These are phyloP conservation scores for Leucopternis melanops DNA, from an alignment of 2,113 vertebrate genomes.

Conservation along the genomic window DNA sequence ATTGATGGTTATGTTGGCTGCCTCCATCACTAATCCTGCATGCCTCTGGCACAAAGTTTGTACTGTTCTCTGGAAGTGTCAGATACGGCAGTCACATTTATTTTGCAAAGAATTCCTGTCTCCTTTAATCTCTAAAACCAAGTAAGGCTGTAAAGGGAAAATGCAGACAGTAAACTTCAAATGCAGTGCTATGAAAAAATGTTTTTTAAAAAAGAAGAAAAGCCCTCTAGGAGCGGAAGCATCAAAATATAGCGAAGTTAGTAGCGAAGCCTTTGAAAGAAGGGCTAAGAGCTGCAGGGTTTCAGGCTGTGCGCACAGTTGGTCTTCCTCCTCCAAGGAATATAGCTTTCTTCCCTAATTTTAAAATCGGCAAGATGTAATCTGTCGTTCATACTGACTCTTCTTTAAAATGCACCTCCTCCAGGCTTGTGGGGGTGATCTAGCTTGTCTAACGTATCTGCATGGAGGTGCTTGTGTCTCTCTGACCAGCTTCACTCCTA, in stretches of 20 bases:
- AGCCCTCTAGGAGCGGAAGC: not conserved
- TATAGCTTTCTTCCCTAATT: not conserved
- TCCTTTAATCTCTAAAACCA: constrained; percentile 38
- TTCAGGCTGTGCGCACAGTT: not conserved
- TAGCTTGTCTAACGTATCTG: not conserved
- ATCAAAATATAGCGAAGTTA: not conserved
- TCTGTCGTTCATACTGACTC: not conserved
- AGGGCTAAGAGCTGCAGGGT: not conserved
- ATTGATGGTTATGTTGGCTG: constrained; percentile 22
- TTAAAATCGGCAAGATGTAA: not conserved
- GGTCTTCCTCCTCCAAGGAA: not conserved
- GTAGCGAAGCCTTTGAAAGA: not conserved
- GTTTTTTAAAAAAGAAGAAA: not conserved
- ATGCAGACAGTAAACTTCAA: constrained; percentile 42
- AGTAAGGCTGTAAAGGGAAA: constrained; percentile 29
- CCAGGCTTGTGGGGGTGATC: not conserved
- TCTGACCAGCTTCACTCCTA: not conserved
- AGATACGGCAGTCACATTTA: constrained; percentile 16
- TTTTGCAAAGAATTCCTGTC: not conserved
- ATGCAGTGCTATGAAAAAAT: not conserved
- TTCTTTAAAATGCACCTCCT: not conserved
- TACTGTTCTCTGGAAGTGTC: constrained; percentile 29
- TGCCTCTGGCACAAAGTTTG: constrained; percentile 46
- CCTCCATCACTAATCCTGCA: not conserved
- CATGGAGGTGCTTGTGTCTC: not conserved